Conservation (phyloP, 2,113 vertebrate species). For the Ibidorhyncha struthersii region DNA sequence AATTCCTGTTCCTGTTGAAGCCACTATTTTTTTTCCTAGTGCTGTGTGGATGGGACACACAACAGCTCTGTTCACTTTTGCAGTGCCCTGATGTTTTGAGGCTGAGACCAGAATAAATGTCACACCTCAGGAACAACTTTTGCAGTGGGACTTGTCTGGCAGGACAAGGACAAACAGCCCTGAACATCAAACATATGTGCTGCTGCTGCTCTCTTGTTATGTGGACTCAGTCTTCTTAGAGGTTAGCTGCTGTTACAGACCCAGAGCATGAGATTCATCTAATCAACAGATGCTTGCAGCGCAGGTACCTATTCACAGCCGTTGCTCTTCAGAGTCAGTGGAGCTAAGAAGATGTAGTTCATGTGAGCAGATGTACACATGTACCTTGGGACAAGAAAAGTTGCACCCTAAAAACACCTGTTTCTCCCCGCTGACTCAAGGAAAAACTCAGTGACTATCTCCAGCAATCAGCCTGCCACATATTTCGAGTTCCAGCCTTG, state of each 20-base stretch:
- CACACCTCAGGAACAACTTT: background rate
- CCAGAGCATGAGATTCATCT: background rate
- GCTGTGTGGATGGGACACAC: no score
- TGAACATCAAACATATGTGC: fast-evolving
- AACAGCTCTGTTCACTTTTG: background rate
- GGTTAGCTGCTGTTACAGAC: background rate
- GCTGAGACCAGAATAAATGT: background rate
- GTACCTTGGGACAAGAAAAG: background rate
- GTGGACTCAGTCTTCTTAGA: background rate
- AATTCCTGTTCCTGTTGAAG: background rate
- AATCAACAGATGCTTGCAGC: fast-evolving
- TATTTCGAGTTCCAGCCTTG: background rate
- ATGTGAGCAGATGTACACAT: background rate
- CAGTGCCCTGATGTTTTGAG: background rate
- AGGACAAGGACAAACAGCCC: background rate
- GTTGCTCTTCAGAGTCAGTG: background rate
- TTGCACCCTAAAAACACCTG: fast-evolving
- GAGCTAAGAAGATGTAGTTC: background rate
- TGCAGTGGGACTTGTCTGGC: background rate
- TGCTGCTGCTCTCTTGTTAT: background rate
- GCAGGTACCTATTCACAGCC: background rate
- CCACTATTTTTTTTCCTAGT: fast-evolving
- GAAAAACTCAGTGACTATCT: background rate
- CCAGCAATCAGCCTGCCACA: background rate
- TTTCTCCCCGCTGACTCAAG: background rate